phyloP scores from a whole-genome alignment of 2,888 invertebrate species.

The Himalopsyche japonica region DNA sequence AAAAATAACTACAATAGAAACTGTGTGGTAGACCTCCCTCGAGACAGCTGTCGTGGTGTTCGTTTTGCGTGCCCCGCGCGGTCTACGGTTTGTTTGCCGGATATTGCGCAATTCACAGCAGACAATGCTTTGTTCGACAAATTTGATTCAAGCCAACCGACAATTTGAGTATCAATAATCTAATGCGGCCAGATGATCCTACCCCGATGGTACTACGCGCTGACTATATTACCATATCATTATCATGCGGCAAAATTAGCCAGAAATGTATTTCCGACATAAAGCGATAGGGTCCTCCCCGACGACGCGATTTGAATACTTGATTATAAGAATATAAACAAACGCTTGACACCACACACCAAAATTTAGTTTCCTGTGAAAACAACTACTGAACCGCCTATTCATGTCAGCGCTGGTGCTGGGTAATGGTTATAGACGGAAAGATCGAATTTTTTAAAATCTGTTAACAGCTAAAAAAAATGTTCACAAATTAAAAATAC shows the following conservation, averaged over 20 bases:
- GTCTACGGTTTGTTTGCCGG: constrained; percentile 2
- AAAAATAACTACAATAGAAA: not conserved
- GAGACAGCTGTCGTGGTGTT: not conserved
- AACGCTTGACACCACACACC: not conserved
- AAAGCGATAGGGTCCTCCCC: not conserved
- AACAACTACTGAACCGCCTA: not conserved
- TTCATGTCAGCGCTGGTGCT: not conserved
- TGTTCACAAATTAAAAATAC: too few species aligned
- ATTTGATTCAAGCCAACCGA: constrained; percentile 27
- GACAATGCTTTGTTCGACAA: constrained; percentile 27
- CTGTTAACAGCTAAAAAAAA: too few species aligned
- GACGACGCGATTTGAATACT: not conserved
- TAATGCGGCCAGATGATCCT: constrained; percentile 24
- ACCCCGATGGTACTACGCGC: not conserved
- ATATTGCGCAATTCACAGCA: constrained; percentile 22
- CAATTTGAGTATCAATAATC: constrained; percentile 33
- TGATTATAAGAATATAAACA: not conserved
- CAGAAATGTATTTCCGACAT: not conserved
- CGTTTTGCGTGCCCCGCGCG: not conserved
- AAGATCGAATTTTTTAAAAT: too few species aligned
- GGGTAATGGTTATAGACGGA: too few species aligned
- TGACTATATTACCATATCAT: constrained; percentile 25
- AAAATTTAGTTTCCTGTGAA: not conserved
- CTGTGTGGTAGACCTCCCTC: not conserved
- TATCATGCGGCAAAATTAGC: constrained; percentile 11